Base-by-base conservation (phyloP, 2,113 vertebrate genomes). In the Oryzias woworae region DNA sequence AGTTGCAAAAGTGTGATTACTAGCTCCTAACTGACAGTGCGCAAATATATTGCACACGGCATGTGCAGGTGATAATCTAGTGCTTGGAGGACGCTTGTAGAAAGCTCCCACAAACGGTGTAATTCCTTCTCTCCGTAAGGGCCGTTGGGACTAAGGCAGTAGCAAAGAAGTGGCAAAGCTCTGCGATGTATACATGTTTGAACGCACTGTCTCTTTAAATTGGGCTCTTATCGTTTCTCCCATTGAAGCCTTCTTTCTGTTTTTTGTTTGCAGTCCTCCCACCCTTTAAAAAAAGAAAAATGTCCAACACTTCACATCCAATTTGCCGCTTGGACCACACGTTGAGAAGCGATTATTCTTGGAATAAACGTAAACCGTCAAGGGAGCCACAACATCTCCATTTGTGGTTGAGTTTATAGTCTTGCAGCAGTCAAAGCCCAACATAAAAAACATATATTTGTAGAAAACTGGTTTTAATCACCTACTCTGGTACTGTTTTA, bases 1-100 rank as follows among this genome's bases (percentile, higher is more conserved):
- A 99, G 92, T 24, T 84, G 92, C 5, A 95, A 76, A 10, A 2
- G 36, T 36, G 36, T 3, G 10, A 12, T 8, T 36, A 36, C 36
- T 36, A 10, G 36, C 36, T 36, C 10, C 36, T 12, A 3, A 36
- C 36, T 36, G 36, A 36, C 8, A 12, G 10, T 10, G 8, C 10
- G 2, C 10, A 36, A 36, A 36, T 36, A 10, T 12, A 8, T 36
- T 36, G 36, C 1, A 10, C 10, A 12, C 8, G 2, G 8, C 2
- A 12, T 12, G 36, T 36, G 8, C 36, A 36, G 8, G 36, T 12
- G 10, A 36, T 36, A 12, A 36, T 12, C 8, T 3, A 2, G 36
- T 36, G 36, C 36, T 10, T 0, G 8, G 7, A 36, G 31, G 8
- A 36, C 7, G 7, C 8, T 12, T 36, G 36, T 36, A 36, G 36